Evolutionary conservation across 2,888 invertebrate genomes (phyloP).

Genomic region (Microplitis manilae): DNA sequence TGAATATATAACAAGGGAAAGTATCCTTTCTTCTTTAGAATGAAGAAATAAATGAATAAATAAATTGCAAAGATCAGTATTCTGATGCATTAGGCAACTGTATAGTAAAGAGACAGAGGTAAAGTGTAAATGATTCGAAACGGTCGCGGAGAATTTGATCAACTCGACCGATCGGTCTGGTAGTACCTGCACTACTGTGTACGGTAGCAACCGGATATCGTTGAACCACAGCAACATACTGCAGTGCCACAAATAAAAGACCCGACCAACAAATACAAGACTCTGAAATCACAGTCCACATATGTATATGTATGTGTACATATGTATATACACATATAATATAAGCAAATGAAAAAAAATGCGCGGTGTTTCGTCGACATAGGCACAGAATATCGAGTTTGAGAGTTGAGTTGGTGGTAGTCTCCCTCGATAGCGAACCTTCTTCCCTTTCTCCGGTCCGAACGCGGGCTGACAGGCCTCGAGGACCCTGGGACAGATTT

Average conservation of each 20-base stretch:
- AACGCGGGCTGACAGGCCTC: conserved; percentile 60
- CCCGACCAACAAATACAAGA: neutral
- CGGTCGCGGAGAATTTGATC: neutral
- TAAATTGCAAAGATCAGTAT: no score
- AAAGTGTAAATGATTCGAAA: neutral
- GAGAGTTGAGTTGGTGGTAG: neutral
- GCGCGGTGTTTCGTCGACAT: neutral
- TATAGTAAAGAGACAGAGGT: neutral
- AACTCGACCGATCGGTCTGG: neutral
- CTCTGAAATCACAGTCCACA: neutral
- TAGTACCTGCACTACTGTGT: neutral
- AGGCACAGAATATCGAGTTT: neutral
- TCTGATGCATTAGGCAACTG: neutral
- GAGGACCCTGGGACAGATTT: conserved; percentile 61
- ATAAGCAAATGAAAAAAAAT: neutral
- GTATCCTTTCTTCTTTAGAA: no score
- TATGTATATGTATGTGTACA: neutral
- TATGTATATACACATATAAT: neutral
- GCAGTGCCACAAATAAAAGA: neutral
- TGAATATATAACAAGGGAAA: no score
- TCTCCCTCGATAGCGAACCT: neutral
- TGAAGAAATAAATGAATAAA: no score
- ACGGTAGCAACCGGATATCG: neutral
- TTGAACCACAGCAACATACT: neutral
- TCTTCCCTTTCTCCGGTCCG: conserved; percentile 33